Percentiles rank a stretch among this genome's conserved stretches.
Evolutionary conservation across 2,797 vertebrate species (phyloP).

Genomic region (Echiichthys vipera): DNA sequence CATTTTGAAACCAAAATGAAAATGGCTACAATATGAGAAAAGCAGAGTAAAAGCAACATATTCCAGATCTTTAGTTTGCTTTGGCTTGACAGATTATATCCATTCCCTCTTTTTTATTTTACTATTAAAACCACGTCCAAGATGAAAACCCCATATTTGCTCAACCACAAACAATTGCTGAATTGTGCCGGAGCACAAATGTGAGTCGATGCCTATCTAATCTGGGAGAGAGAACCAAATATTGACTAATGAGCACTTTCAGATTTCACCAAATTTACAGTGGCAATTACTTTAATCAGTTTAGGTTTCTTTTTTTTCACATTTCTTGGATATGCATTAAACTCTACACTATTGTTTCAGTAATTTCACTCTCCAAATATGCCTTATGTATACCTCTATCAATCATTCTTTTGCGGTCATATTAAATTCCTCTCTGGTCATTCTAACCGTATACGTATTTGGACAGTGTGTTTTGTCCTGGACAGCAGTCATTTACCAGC

Average conservation of each 20-base stretch:
- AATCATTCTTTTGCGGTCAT: constrained; percentile 40
- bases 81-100: constrained; percentile 71
- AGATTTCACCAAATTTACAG: constrained; percentile 66
- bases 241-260: constrained; percentile 71
- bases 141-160: constrained; percentile 61
- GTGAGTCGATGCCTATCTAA: constrained; percentile 53
- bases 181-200: constrained; percentile 59
- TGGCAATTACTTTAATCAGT: constrained; percentile 62
- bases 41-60: constrained; percentile 61
- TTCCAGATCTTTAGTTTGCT: constrained; percentile 77
- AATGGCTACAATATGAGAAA: constrained; percentile 75
- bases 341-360: constrained; percentile 47
- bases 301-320: constrained; percentile 36
- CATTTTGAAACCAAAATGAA: constrained; percentile 78
- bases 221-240: constrained; percentile 67
- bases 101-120: constrained; percentile 69
- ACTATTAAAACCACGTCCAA: constrained; percentile 72
- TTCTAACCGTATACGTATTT: constrained; percentile 45
- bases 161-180: constrained; percentile 65
- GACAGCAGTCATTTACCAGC: constrained; percentile 36
- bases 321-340: constrained; percentile 37
- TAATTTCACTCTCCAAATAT: constrained; percentile 39
- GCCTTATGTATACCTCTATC: constrained; percentile 28
- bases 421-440: constrained; percentile 43
- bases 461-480: constrained; percentile 34